These are phyloP conservation scores for Hypomecis punctinalis DNA, from an alignment of 2,888 invertebrate species.

Conservation along the genomic window DNA sequence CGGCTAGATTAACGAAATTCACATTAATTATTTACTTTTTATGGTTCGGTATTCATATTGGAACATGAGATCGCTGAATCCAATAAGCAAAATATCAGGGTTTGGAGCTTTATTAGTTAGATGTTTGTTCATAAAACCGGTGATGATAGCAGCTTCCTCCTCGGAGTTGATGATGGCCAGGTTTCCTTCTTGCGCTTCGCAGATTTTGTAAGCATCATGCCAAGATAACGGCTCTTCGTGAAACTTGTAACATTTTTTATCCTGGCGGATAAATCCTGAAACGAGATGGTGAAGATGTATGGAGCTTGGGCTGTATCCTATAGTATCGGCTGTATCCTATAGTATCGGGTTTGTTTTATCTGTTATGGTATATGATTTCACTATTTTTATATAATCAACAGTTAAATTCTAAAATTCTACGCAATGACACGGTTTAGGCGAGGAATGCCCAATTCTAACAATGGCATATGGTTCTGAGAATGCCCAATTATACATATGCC, in stretches of 20 bases:
- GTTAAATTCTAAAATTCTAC: too few species aligned
- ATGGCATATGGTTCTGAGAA: too few species aligned
- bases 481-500: too few species aligned
- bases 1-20: too few species aligned
- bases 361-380: not conserved
- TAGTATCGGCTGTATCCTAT: not conserved
- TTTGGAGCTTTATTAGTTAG: constrained; percentile 56
- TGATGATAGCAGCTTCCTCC: constrained; percentile 58
- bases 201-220: constrained; percentile 62
- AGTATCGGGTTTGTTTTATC: not conserved
- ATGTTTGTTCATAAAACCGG: constrained; percentile 56
- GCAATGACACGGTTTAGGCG: too few species aligned
- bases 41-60: constrained; percentile 63
- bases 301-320: too few species aligned
- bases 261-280: constrained; percentile 52
- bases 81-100: constrained; percentile 58
- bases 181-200: constrained; percentile 57
- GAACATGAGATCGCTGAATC: constrained; percentile 65
- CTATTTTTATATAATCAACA: not conserved
- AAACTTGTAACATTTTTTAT: constrained; percentile 63
- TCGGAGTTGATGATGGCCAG: constrained; percentile 59
- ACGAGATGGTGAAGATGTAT: not conserved
- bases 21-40: constrained; percentile 46
- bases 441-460: too few species aligned
- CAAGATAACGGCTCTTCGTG: constrained; percentile 60